phyloP scores from a whole-genome alignment of 2,113 vertebrate genomes.

The Nannospalax galili region DNA sequence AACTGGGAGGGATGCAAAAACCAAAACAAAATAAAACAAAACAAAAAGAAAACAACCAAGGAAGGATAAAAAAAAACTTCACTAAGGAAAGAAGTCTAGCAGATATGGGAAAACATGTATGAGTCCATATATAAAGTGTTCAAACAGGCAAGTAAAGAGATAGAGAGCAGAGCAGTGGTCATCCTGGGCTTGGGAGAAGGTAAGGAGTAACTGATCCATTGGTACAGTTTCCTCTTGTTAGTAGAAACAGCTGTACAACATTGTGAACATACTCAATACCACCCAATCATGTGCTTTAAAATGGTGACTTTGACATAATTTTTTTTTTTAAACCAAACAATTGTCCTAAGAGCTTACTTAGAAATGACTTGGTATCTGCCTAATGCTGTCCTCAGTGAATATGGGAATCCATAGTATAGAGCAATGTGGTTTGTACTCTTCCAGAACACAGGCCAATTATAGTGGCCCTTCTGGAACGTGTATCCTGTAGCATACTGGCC shows the following conservation, averaged over 20 bases:
- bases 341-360: not conserved
- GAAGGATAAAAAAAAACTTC: too few relatives aligned
- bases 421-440: not conserved
- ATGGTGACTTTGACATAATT: not conserved
- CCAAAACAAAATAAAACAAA: too few relatives aligned
- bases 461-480: not conserved
- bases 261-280: not conserved
- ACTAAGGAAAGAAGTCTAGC: not conserved
- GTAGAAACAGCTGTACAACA: not conserved
- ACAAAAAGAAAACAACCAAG: too few relatives aligned
- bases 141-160: slow-evolving; percentile 18
- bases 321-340: not conserved
- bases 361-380: not conserved
- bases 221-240: not conserved
- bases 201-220: not conserved
- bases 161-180: not conserved
- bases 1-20: too few relatives aligned
- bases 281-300: not conserved
- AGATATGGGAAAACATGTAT: not conserved
- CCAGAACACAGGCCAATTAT: not conserved
- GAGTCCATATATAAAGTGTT: not conserved
- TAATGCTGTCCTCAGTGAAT: not conserved
- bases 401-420: not conserved
- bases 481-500: not conserved
- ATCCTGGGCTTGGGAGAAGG: not conserved